Percentiles rank a stretch among this genome's conserved stretches.
These are phyloP conservation scores for Lerista edwardsae DNA, from an alignment of 2,797 vertebrate genomes.

Conservation along the genomic window DNA sequence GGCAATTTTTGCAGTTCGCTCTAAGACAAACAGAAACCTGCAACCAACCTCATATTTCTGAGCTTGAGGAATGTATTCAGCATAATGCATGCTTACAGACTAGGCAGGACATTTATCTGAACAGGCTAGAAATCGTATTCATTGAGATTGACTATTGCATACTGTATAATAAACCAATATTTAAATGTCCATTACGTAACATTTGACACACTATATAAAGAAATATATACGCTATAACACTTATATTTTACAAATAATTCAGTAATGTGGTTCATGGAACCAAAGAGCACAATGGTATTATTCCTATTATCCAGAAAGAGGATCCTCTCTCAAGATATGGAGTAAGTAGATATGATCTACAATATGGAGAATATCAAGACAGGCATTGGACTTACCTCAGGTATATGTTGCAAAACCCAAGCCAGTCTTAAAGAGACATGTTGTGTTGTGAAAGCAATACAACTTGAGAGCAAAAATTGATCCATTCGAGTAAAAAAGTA, in stretches of 20 bases:
- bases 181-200: background rate
- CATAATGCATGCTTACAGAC: background rate
- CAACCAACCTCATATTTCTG: background rate
- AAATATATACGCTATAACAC: no score
- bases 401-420: constrained; percentile 88
- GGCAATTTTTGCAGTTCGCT: background rate
- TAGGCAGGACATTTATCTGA: background rate
- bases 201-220: background rate
- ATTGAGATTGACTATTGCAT: background rate
- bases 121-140: background rate
- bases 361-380: background rate
- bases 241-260: background rate
- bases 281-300: background rate
- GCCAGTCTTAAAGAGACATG: constrained; percentile 87
- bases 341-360: background rate
- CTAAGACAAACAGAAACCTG: background rate
- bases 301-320: background rate
- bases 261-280: no score
- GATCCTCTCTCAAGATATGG: background rate
- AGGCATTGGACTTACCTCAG: constrained; percentile 79
- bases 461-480: constrained; percentile 82
- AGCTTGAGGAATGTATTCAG: background rate
- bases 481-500: constrained; percentile 88
- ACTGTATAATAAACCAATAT: background rate
- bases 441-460: constrained; percentile 88